These are phyloP conservation scores for Octodonta nipae DNA, from an alignment of 2,888 invertebrate genomes.

Conservation along the genomic window DNA sequence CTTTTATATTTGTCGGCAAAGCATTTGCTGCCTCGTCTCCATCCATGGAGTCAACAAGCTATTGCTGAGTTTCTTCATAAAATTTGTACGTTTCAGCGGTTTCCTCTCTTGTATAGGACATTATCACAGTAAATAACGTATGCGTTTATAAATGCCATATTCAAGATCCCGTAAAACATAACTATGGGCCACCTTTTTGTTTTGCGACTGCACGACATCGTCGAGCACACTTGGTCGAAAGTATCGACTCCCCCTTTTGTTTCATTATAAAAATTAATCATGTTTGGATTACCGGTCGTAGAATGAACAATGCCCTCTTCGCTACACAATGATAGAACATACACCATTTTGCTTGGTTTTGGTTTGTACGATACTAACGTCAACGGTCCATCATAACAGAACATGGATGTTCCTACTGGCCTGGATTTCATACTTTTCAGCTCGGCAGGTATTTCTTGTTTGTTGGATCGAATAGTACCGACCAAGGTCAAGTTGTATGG, in stretches of 20 bases:
- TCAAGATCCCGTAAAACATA: background rate
- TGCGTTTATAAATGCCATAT: slow-evolving; percentile 1
- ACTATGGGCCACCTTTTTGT: slow-evolving; percentile 2
- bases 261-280: background rate
- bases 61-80: too few relatives aligned
- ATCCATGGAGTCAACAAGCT: too few relatives aligned
- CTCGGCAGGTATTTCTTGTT: background rate
- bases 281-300: background rate
- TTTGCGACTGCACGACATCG: slow-evolving; percentile 1
- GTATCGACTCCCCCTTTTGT: slow-evolving; percentile 3
- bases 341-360: too few relatives aligned
- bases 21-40: too few relatives aligned
- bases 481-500: slow-evolving; percentile 1
- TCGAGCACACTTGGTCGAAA: slow-evolving; percentile 4
- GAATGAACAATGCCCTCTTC: too few relatives aligned
- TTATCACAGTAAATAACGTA: background rate
- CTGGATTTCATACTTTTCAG: background rate
- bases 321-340: too few relatives aligned
- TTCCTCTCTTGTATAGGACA: too few relatives aligned
- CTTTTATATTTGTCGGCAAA: too few relatives aligned
- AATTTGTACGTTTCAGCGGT: too few relatives aligned
- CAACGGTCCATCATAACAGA: background rate
- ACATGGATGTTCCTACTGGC: background rate
- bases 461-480: slow-evolving; percentile 1
- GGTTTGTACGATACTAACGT: background rate